A percentile compares a stretch with the other conserved stretches of the same genome.
These are phyloP conservation scores for Hippasteria phrygiana DNA, from an alignment of 53 echinoderm and acorn worm species.

Conservation along the genomic window DNA sequence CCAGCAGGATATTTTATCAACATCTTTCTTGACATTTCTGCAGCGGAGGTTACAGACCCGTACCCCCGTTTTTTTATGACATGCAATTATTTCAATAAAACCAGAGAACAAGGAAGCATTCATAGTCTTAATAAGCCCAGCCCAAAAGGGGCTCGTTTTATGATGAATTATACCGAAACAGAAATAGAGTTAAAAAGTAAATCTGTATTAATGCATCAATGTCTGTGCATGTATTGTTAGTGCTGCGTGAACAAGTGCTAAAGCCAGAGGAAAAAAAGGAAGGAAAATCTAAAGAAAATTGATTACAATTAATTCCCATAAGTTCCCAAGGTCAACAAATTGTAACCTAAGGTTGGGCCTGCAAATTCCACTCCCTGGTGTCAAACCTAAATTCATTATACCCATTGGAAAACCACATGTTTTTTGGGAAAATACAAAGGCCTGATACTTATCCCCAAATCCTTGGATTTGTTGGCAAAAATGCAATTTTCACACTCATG, in stretches of 20 bases:
- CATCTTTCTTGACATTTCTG: conserved; percentile 7
- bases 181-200: not conserved
- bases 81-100: not conserved
- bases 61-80: not conserved
- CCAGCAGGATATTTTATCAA: conserved; percentile 34
- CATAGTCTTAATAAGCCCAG: too few species aligned
- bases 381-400: too few species aligned
- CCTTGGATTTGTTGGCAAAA: too few species aligned
- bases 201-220: not conserved
- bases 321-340: not conserved
- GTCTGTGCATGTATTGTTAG: too few species aligned
- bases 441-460: too few species aligned
- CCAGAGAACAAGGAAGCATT: conserved; percentile 25
- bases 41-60: not conserved
- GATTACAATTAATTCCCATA: not conserved
- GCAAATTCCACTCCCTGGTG: not conserved
- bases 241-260: not conserved
- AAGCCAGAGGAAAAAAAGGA: not conserved
- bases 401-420: too few species aligned
- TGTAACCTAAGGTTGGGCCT: not conserved
- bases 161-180: conserved; percentile 6
- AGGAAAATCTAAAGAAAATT: not conserved
- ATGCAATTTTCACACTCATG: too few species aligned
- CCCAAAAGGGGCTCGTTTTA: not conserved
- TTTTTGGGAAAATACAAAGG: too few species aligned